Base-by-base conservation (phyloP, 2,797 vertebrate species). In the Sandelia bainsii region DNA sequence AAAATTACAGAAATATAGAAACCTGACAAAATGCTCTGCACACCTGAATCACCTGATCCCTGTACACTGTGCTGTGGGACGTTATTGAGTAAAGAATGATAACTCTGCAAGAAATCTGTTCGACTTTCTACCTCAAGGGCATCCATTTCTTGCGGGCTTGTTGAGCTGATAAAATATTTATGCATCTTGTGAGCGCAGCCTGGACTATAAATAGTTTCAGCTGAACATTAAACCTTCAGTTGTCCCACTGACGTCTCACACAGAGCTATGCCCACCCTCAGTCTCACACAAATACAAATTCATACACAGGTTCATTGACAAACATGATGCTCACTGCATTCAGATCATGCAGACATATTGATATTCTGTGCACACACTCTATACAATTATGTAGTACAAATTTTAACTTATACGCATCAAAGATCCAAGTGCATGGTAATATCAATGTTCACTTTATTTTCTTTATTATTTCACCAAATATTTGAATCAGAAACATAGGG, bases 121-220 rank as follows among this genome's bases (percentile, higher is more conserved):
- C 4, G n/a, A 63, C 83, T 72, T 72, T 79, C 58, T 22, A 8
- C 49, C 49, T 80, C 72, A 71, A 80, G 80, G 78, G 79, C 20
- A 2, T 42, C 70, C 49, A 62, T 72, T 69, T 77, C 52, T 78
- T 62, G 44, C 62, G 48, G 77, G 61, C 79, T 49, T 46, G 65
- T 67, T 67, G 61, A 65, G 44, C 23, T 69, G 60, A 69, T 90
- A 34, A 85, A 91, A 89, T 88, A 91, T 90, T 86, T 44, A 92
- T 72, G 60, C 25, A 14, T 29, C 2, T 7, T 61, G 78, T 37
- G 59, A 85, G 71, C 54, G 73, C 63, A 82, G 76, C 42, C 34
- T 11, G 2, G 51, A 27, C 77, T 91, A 91, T 87, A 81, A 89
- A 90, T 90, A 91, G 73, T 13, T 39, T 37, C 61, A 51, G 80